Base-by-base conservation (phyloP, 1,140 invertebrate species). In the Drosophila nigromelanica region DNA sequence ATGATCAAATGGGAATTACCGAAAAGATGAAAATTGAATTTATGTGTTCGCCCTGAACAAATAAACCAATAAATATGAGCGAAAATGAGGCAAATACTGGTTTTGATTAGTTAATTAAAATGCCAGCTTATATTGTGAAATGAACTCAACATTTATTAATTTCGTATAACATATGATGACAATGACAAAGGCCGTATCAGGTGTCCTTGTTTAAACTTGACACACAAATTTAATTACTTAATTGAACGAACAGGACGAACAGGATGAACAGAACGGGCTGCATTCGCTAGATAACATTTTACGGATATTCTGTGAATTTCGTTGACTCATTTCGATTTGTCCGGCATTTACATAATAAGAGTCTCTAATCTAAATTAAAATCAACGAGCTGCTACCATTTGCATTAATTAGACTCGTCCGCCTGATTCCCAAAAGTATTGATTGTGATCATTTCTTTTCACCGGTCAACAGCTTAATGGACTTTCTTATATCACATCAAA, bases 91-190 rank as follows among this genome's bases (percentile, higher is more conserved):
- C 51, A 67, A 50, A 71, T 50, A 51, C 67, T 58, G 48, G 37
- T 48, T 75, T 63, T 79, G 83, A 89, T 87, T 87, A 89, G 83
- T 87, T 89, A 87, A 87, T 87, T 89, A 87, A 86, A 87, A 71
- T 70, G 73, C 82, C 64, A 61, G 64, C 66, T 73, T 78, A 72
- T 61, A 54, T 67, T 50, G 21, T 15, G 43, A 64, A 79, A 87
- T 87, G 83, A 87, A 89, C 78, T 87, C 56, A 62, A 71, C 78
- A 79, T 87, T 87, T 87, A 86, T 87, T 73, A 87, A 79, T 87
- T 79, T 78, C 47, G 37, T 52, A 73, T 76, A 76, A 66, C 80
- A 76, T 64, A 60, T 61, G 47, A 50, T 59, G 62, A 67, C 75
- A 55, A 68, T 62, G 48, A 60, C 66, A 50, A 40, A 33, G 37